Percentiles rank a stretch among this genome's conserved stretches.
Evolutionary conservation across 2,888 invertebrate genomes (phyloP).

Genomic region (Dynastes maya): DNA sequence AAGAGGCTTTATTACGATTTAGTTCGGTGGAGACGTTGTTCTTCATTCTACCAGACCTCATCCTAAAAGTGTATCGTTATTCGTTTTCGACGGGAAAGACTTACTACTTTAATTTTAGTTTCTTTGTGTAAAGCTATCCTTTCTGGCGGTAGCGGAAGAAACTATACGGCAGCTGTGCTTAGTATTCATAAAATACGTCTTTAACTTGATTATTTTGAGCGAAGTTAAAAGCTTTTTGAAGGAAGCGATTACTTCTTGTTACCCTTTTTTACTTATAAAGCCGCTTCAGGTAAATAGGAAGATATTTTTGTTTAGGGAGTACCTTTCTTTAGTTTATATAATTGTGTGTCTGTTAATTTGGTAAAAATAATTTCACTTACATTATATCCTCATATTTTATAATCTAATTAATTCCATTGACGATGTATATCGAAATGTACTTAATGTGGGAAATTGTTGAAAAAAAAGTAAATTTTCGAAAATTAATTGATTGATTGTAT

Average conservation of each 20-base stretch:
- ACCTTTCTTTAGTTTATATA: too few species aligned
- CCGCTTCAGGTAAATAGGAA: too few species aligned
- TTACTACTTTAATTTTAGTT: slow-evolving; percentile 17
- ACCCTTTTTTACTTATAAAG: background rate
- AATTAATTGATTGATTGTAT: too few species aligned
- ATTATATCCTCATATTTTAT: too few species aligned
- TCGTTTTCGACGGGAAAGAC: background rate
- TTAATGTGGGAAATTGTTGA: too few species aligned
- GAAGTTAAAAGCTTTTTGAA: background rate
- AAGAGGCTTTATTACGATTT: slow-evolving; percentile 32
- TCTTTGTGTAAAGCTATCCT: background rate
- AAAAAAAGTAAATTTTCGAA: too few species aligned
- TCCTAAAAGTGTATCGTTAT: background rate
- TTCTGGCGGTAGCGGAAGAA: background rate
- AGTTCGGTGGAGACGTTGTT: background rate
- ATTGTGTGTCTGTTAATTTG: too few species aligned
- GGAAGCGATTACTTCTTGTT: background rate
- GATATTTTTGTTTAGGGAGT: too few species aligned
- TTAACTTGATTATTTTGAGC: background rate
- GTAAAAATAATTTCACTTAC: too few species aligned
- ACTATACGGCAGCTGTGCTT: background rate
- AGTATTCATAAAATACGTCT: slow-evolving; percentile 3
- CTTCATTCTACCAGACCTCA: background rate
- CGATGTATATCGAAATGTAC: too few species aligned
- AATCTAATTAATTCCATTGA: too few species aligned